Conservation (phyloP, 2,113 vertebrate species). For the Cheilinus undulatus region DNA sequence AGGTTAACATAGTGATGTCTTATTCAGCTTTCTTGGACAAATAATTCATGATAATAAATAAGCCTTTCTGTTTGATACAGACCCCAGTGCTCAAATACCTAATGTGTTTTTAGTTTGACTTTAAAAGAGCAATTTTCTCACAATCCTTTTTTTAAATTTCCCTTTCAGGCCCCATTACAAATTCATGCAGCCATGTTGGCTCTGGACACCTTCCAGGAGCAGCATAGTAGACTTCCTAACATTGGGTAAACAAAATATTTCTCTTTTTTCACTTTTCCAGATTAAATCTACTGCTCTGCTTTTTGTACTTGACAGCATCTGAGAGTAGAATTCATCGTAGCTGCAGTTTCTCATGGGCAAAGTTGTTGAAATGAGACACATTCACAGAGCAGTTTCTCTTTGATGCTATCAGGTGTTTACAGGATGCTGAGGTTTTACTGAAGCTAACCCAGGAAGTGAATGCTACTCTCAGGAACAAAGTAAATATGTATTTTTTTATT, state of each 20-base stretch:
- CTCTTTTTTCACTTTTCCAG: background rate
- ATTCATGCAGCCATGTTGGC: conserved; percentile 93
- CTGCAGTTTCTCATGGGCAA: background rate
- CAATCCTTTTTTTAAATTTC: conserved; percentile 21
- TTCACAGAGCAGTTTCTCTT: conserved; percentile 23
- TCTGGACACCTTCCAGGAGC: conserved; percentile 92
- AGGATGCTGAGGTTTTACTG: conserved; percentile 91
- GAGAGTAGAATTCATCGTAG: background rate
- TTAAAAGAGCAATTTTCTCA: conserved; percentile 10
- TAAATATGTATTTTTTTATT: conserved; percentile 69
- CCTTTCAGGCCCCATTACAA: conserved; percentile 89
- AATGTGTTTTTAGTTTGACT: background rate
- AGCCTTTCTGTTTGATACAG: background rate
- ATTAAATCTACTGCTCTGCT: background rate
- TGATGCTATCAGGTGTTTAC: conserved; percentile 85
- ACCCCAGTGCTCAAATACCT: background rate
- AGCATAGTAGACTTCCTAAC: conserved; percentile 87
- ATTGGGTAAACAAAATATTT: conserved; percentile 84
- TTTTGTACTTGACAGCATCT: too few relatives aligned
- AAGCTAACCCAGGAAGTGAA: conserved; percentile 88
- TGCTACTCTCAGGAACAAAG: conserved; percentile 88
- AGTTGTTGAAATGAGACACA: conserved; percentile 1
- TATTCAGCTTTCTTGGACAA: too few relatives aligned
- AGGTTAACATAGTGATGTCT: too few relatives aligned
- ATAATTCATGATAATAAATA: too few relatives aligned